Conservation (phyloP, 2,888 invertebrate genomes). For the Chrysolina americana region DNA sequence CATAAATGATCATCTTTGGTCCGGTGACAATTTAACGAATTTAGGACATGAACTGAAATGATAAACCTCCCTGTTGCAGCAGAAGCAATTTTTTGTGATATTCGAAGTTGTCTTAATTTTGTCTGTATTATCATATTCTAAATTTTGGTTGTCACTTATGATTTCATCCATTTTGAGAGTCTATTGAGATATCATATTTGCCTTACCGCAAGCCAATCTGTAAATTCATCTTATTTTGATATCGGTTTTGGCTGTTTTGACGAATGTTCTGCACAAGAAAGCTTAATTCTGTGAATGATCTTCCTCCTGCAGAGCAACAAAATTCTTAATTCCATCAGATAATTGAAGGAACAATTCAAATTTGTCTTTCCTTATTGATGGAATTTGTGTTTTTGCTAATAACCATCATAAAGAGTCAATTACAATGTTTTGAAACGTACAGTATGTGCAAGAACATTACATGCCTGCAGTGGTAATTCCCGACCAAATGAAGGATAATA, state of each 20-base stretch:
- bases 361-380: neutral
- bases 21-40: neutral
- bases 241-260: too few relatives aligned
- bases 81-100: neutral
- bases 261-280: too few relatives aligned
- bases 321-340: conserved; percentile 26
- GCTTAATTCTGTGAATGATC: neutral
- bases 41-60: neutral
- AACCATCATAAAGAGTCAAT: too few relatives aligned
- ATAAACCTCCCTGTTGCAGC: neutral
- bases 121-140: neutral
- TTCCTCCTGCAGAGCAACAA: conserved; percentile 23
- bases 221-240: too few relatives aligned
- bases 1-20: conserved; percentile 12
- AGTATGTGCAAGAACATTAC: too few relatives aligned
- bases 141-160: neutral
- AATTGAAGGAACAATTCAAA: conserved; percentile 10
- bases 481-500: too few relatives aligned
- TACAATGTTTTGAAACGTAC: too few relatives aligned
- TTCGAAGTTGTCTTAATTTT: neutral
- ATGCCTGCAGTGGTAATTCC: too few relatives aligned
- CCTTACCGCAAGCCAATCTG: too few relatives aligned
- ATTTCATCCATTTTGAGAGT: neutral
- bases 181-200: too few relatives aligned
- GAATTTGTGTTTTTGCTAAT: neutral